phyloP scores from a whole-genome alignment of 2,113 vertebrate genomes.

The Engraulis encrasicolus region DNA sequence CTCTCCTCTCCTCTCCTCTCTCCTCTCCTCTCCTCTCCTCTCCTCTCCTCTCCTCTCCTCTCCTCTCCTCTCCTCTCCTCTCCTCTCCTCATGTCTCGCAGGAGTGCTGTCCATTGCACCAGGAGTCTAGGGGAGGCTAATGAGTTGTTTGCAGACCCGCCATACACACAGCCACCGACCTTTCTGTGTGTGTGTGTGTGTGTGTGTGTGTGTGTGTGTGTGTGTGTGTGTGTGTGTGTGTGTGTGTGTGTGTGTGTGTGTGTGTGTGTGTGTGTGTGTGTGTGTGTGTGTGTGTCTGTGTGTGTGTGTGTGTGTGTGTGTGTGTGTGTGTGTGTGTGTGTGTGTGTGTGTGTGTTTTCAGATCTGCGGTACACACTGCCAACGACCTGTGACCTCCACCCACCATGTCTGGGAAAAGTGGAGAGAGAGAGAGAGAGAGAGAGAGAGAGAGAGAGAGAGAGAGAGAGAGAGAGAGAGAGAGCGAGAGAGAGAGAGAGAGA shows the following conservation, averaged over 20 bases:
- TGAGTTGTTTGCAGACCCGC: constrained; percentile 81
- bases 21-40: constrained; percentile 37
- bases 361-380: constrained; percentile 73
- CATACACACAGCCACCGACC: too few species aligned
- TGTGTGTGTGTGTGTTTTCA: too few species aligned
- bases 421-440: constrained; percentile 50
- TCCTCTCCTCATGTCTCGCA: too few species aligned
- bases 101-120: constrained; percentile 66
- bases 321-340: too few species aligned
- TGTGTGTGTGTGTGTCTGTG: too few species aligned
- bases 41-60: too few species aligned
- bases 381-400: constrained; percentile 73
- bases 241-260: too few species aligned
- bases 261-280: too few species aligned
- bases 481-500: not conserved
- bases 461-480: not conserved
- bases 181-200: not conserved
- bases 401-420: constrained; percentile 67
- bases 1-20: not conserved
- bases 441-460: not conserved
- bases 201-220: not conserved
- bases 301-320: too few species aligned
- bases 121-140: constrained; percentile 73
- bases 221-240: too few species aligned
- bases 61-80: too few species aligned